Conservation (phyloP, 2,113 vertebrate species). For the Actenoides hombroni region DNA sequence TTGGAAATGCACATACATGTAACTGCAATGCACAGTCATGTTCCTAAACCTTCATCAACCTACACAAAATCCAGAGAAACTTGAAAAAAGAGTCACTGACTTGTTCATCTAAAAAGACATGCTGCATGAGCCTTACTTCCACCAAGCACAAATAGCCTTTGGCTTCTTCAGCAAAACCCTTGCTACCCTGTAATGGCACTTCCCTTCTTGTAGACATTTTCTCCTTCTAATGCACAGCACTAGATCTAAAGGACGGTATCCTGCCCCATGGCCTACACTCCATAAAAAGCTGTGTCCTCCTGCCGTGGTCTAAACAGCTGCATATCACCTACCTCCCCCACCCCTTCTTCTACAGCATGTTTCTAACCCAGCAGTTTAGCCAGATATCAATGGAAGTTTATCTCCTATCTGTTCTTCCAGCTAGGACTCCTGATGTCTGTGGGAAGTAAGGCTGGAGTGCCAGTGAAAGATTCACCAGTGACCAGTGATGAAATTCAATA, state of each 20-base stretch:
- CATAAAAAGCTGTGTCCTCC: not conserved
- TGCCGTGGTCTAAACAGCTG: not conserved
- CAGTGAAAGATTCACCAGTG: not conserved
- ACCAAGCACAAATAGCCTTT: not conserved
- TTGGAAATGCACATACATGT: not conserved
- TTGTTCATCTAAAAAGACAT: not conserved
- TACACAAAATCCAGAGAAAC: not conserved
- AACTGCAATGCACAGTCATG: not conserved
- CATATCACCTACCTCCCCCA: not conserved
- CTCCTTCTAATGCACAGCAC: not conserved
- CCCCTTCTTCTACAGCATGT: not conserved
- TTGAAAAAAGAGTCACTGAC: not conserved
- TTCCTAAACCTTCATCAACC: not conserved
- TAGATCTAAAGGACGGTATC: not conserved
- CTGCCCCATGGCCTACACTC: not conserved
- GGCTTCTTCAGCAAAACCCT: not conserved
- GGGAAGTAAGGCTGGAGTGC: not conserved
- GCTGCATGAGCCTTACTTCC: not conserved
- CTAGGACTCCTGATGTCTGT: not conserved
- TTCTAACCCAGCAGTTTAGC: not conserved
- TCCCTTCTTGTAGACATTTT: not conserved
- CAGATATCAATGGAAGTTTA: not conserved
- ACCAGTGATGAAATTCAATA: not conserved
- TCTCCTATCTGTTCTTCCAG: not conserved
- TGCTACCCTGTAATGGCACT: not conserved